Evolutionary conservation across 2,113 vertebrate species (phyloP), one percentile per base, ranked within the genome.

Genomic region (Podarcis muralis): DNA sequence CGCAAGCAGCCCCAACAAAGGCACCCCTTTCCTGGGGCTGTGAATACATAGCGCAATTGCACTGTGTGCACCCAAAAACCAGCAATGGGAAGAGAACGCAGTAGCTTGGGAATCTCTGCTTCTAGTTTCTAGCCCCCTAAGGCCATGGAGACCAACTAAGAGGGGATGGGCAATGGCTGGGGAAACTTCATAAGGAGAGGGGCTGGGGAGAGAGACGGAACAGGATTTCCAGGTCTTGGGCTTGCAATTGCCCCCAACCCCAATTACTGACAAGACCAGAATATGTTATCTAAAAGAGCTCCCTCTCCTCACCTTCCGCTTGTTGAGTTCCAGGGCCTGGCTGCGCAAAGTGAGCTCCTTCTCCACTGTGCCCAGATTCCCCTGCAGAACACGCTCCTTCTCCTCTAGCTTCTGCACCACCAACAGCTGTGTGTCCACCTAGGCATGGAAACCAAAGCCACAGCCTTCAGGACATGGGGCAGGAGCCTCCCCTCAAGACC

Each of bases 401-500:
- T 99, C 98, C 87, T 99, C 98, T 18, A 99, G 96, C 91, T 98
- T 98, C 94, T 99, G 98, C 78, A 99, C 98, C 0, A 98, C 98
- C 92, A 98, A 91, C 91, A 99, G 95, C 94, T 99, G 98, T 37
- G 98, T 98, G 25, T 99, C 98, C 94, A 99, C 98, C 98, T 99
- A 93, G 68, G 40, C 23, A 37, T 15, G 20, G 23, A 68, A 69
- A 30, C 0, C 25, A 35, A 25, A 6, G 27, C 18, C 12, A 1
- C 13, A 3, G 25, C 1, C n/a, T 2, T 20, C 23, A 20, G 62
- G 18, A 4, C 2, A 3, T 1, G 8, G 30, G 16, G 35, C 68
- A 27, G 35, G 1, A 5, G 15, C 7, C 25, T 2, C 3, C 30
- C 18, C 75, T 18, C 13, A 16, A 57, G 27, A 3, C 57, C 6